Percentiles rank a stretch among this genome's conserved stretches.
Evolutionary conservation across 2,113 vertebrate genomes (phyloP).

Genomic region (Machaerirhynchus nigripectus): DNA sequence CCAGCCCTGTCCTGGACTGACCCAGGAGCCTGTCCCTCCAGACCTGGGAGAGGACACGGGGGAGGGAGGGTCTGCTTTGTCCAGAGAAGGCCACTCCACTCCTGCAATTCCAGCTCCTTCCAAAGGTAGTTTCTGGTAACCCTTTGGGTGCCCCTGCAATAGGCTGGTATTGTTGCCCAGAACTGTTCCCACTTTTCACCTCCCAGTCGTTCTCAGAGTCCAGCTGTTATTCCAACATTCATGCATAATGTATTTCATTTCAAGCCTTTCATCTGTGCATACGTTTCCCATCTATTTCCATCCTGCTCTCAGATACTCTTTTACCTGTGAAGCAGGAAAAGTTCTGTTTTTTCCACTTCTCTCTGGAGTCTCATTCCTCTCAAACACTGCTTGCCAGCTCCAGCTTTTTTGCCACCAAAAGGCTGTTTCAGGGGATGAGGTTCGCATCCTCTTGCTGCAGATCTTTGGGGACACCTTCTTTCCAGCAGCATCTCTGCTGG

Average conservation of each 20-base stretch:
- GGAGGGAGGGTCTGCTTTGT: background rate
- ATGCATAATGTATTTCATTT: conserved; percentile 71
- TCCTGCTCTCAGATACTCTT: background rate
- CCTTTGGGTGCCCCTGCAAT: background rate
- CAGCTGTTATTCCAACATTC: conserved; percentile 59
- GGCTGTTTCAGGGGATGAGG: background rate
- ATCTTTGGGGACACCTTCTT: background rate
- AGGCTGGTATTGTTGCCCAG: background rate
- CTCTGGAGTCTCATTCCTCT: background rate
- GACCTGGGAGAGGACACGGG: background rate
- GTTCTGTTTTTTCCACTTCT: background rate
- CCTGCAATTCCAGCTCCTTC: background rate
- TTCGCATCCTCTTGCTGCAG: background rate
- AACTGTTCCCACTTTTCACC: conserved; percentile 32
- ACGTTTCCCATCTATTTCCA: conserved; percentile 53
- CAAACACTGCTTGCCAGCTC: background rate
- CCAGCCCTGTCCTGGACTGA: background rate
- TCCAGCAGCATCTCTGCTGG: background rate
- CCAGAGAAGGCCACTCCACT: background rate
- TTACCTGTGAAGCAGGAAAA: background rate
- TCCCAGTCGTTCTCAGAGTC: conserved; percentile 57
- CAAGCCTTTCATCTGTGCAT: conserved; percentile 46
- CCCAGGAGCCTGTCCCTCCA: background rate
- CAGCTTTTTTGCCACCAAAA: background rate
- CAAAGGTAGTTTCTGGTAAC: background rate